These are phyloP conservation scores for Mayetiola destructor DNA, from an alignment of 2,888 invertebrate genomes.

Conservation along the genomic window DNA sequence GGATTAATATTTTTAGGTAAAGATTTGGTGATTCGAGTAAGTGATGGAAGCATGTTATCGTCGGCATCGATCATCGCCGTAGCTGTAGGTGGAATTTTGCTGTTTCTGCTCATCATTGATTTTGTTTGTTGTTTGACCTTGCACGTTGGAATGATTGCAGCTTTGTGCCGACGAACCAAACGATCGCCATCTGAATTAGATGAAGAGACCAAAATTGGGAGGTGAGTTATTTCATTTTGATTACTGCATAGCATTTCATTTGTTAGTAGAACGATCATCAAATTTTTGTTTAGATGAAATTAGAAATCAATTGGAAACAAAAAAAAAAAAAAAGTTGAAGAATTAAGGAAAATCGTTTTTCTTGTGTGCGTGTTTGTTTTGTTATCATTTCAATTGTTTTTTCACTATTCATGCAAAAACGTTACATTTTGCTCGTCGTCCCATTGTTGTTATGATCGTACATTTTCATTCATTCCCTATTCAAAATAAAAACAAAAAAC, in stretches of 20 bases:
- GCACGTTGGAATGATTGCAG: slow-evolving; percentile 50
- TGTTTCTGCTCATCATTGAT: slow-evolving; percentile 72
- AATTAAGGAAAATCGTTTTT: too few species aligned
- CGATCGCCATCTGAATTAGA: slow-evolving; percentile 42
- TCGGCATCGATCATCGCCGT: slow-evolving; percentile 67
- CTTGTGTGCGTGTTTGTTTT: too few species aligned
- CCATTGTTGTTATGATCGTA: not conserved
- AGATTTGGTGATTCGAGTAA: slow-evolving; percentile 32
- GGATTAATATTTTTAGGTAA: slow-evolving; percentile 23
- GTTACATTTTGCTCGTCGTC: not conserved
- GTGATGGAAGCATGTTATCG: slow-evolving; percentile 28
- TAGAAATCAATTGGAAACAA: too few species aligned
- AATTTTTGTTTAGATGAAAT: too few species aligned
- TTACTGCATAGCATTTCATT: not conserved
- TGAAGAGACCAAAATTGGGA: slow-evolving; percentile 70
- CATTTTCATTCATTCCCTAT: not conserved
- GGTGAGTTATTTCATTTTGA: slow-evolving; percentile 44
- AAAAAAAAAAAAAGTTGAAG: too few species aligned
- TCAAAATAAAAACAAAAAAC: not conserved
- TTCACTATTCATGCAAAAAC: not conserved
- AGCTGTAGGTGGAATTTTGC: slow-evolving; percentile 64
- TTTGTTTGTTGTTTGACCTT: slow-evolving; percentile 62
- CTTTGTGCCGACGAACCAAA: slow-evolving; percentile 42
- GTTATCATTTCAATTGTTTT: not conserved
- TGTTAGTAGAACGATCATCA: too few species aligned